A percentile compares a stretch with the other conserved stretches of the same genome.
Evolutionary conservation across 2,797 vertebrate species (phyloP).

Genomic region (Nasua narica): DNA sequence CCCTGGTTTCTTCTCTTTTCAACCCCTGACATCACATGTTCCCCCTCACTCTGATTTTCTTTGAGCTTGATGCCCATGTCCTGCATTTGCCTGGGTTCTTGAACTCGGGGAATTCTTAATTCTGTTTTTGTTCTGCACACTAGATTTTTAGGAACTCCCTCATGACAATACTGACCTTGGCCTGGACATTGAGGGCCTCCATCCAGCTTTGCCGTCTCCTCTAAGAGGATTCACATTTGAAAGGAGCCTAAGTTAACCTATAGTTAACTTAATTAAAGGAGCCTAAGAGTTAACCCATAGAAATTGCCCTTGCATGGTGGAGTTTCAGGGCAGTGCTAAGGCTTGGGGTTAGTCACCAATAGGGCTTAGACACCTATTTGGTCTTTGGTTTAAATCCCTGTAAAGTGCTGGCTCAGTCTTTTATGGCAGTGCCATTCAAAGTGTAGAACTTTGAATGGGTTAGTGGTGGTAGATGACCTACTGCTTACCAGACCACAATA

Average conservation of each 20-base stretch:
- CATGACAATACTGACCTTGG: not conserved
- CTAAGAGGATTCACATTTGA: not conserved
- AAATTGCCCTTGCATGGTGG: not conserved
- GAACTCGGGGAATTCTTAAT: not conserved
- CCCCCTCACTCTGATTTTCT: not conserved
- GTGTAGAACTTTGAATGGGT: not conserved
- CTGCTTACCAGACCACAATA: not conserved
- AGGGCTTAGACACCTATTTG: too few relatives aligned
- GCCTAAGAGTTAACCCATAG: not conserved
- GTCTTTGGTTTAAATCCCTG: not conserved
- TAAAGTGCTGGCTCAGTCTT: not conserved
- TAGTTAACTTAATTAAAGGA: too few relatives aligned
- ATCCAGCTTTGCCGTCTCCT: not conserved
- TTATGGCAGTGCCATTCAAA: not conserved
- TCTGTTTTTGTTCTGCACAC: not conserved
- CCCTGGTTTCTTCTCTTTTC: slow-evolving; percentile 8
- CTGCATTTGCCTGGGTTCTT: not conserved
- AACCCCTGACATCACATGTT: not conserved
- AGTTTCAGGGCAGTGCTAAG: not conserved
- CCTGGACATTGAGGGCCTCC: not conserved
- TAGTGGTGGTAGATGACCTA: not conserved
- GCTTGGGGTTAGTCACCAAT: not conserved
- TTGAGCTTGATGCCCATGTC: not conserved
- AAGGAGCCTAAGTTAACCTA: not conserved
- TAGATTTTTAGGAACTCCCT: not conserved